Evolutionary conservation across 2,888 invertebrate genomes (phyloP), one percentile per base, ranked within the genome.

Genomic region (Eutolmus rufibarbis): DNA sequence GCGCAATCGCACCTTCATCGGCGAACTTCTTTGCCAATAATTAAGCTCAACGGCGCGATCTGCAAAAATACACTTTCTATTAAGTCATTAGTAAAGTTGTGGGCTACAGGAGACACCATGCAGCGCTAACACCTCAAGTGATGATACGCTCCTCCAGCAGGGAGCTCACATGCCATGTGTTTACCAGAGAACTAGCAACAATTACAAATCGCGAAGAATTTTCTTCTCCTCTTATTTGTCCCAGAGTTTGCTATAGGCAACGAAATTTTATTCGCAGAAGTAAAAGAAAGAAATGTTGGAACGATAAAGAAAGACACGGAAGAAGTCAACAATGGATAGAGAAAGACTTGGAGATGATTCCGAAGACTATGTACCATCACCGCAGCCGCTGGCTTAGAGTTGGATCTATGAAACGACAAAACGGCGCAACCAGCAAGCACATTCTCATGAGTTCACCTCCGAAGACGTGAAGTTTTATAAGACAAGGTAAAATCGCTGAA

Each of bases 401-500:
- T 81, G 51, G 28, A 51, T 81, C 81, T 81, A 81, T 81, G 81
- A 81, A 56, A 81, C 81, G 81, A 81, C 81, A 28, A 81, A 81
- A 51, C 81, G 56, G 23, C 37, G 19, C 78, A 78, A 77, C 19
- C 78, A 81, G 81, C 81, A 31, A 31, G 56, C 81, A 51, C 81
- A 81, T 81, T 81, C 81, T 81, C 81, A 81, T 43, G 81, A 56
- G 81, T 81, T 81, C 56, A 81, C 81, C 56, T 40, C 28, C 7
- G 51, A 84, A 87, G 87, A 87, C 74, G 46, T 86, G 87, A 92
- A 92, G 91, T 93, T 92, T 93, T 93, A 93, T 92, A 93, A 93
- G 92, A 92, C 91, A 92, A 91, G 91, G 92, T 92, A 91, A 91
- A 91, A 91, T 90, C 91, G 90, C 89, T 90, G 90, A 90, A 89